These are phyloP conservation scores for Stomatorhinus walkeri DNA, from an alignment of 2,797 vertebrate genomes.

Conservation along the genomic window DNA sequence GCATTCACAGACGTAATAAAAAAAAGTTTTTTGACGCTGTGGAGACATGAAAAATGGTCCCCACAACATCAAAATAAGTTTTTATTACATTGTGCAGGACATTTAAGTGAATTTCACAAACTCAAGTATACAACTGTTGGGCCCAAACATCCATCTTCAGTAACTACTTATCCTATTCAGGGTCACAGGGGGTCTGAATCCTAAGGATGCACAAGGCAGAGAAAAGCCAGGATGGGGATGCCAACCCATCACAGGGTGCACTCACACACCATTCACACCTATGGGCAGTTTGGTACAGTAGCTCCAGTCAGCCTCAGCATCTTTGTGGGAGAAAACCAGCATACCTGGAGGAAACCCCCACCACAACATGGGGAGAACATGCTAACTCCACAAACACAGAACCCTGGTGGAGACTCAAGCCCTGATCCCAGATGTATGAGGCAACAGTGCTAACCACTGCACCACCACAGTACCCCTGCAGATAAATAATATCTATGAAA, in stretches of 20 bases:
- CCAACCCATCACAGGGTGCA: not conserved
- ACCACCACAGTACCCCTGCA: not conserved
- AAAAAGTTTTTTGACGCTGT: not conserved
- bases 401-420: not conserved
- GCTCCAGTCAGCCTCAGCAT: not conserved
- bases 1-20: not conserved
- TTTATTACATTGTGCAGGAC: not conserved
- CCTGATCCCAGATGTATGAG: not conserved
- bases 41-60: not conserved
- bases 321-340: not conserved
- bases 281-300: not conserved
- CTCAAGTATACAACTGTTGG: not conserved
- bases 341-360: not conserved
- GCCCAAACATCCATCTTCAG: not conserved
- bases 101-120: not conserved
- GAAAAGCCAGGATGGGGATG: not conserved
- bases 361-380: not conserved
- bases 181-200: not conserved
- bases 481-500: not conserved
- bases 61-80: not conserved
- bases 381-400: not conserved
- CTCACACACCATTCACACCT: not conserved
- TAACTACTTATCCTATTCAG: not conserved
- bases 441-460: not conserved
- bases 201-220: not conserved